Base-by-base conservation (phyloP, 2,113 vertebrate genomes). In the Colaptes auratus region DNA sequence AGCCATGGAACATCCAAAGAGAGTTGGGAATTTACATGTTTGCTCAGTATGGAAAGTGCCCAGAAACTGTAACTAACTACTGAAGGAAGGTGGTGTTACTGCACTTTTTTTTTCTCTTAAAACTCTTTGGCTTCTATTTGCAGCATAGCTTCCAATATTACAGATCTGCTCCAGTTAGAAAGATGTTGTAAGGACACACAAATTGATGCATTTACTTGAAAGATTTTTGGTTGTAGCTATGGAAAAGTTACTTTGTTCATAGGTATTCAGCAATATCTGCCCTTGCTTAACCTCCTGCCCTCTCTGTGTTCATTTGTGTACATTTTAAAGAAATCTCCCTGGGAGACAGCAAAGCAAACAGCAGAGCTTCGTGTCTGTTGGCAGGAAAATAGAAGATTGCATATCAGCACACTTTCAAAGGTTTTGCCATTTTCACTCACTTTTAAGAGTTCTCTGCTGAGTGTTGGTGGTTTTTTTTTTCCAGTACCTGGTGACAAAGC, bases 391-490 rank as follows among this genome's bases (percentile, higher is more conserved):
- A 24, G 55, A 30, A 82, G 53, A 24, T 44, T 60, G 20, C 24
- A 30, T 16, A 9, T 86, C 81, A 28, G 7, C 46, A 16, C 9
- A 50, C 80, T 10, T 83, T 18, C 18, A 39, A 27, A 59, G 10
- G 3, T 65, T 70, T 89, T 7, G 7, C 2, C 63, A 48, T 67
- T 72, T 5, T 55, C 77, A 5, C 21, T 83, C 0, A 1, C 7
- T 59, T 6, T 15, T 61, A 12, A 0, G 0, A 65, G 17, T 67
- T 81, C 19, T 84, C 9, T 92, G 8, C 31, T n/a, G n/a, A n/a
- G n/a, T n/a, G n/a, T 75, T 13, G 4, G 12, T 80, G 10, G 2
- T 74, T 7, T 83, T 66, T 66, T 50, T 64, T n/a, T n/a, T n/a
- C n/a, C n/a, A 33, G 12, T 53, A 79, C 39, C 27, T 50, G 12